Conservation (phyloP, 2,888 invertebrate genomes). For the Eustalomyia histrio region DNA sequence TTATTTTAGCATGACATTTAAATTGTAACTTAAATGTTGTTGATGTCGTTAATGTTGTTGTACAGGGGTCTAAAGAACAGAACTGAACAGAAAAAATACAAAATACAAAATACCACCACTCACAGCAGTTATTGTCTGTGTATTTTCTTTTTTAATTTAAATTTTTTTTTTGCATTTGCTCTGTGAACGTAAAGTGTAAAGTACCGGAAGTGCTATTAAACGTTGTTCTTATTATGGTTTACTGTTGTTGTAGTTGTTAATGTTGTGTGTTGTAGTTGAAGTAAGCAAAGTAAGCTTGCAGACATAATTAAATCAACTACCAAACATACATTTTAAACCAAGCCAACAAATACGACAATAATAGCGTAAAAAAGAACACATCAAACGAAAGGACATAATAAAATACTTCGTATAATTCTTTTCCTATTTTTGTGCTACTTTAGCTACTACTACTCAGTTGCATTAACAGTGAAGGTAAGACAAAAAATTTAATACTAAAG, state of each 20-base stretch:
- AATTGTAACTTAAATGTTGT: conserved; percentile 56
- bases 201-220: conserved; percentile 61
- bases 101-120: not conserved
- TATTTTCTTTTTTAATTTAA: conserved; percentile 3
- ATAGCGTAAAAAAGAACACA: conserved; percentile 11
- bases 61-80: conserved; percentile 11
- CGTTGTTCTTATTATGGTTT: conserved; percentile 3
- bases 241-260: not conserved
- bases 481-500: not conserved
- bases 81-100: conserved; percentile 5
- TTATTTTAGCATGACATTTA: conserved; percentile 49
- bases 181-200: conserved; percentile 47
- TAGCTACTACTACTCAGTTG: not conserved
- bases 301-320: conserved; percentile 64
- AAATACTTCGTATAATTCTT: conserved; percentile 20
- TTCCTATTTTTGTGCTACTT: conserved; percentile 3
- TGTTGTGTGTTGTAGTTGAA: conserved; percentile 22
- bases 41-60: conserved; percentile 54
- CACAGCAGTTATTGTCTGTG: not conserved
- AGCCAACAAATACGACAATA: conserved; percentile 9
- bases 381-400: conserved; percentile 39
- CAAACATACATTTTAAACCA: conserved; percentile 21
- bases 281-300: conserved; percentile 52
- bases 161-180: not conserved
- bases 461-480: not conserved